Evolutionary conservation across 2,113 vertebrate genomes (phyloP), one percentile per base, ranked within the genome.

Genomic region (Cnemophilus loriae): DNA sequence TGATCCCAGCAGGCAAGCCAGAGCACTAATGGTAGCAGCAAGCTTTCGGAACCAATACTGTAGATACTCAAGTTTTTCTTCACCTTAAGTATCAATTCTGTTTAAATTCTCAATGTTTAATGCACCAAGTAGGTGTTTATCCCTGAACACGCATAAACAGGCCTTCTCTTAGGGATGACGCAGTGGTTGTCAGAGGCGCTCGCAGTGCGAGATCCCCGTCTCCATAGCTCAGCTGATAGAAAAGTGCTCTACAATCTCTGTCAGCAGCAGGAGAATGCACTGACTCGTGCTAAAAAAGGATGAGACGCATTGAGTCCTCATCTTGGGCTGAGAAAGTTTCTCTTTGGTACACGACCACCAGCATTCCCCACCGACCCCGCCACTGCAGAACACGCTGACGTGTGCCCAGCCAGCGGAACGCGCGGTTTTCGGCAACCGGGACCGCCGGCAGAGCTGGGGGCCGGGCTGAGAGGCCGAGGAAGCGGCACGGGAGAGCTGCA

Each of bases 291-390:
- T 19, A 11, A 47, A 55, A 63, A 76, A 2, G 35, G 67, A 33
- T 10, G 67, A 76, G 28, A 8, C 2, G 23, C 63, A 10, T 0
- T 0, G 39, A 41, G 32, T 1, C n/a, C 63, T 28, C 32, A 6
- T 15, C 49, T 2, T 0, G 24, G 3, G 26, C 56, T 2, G 56
- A 50, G 23, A 22, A 39, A 47, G 69, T 17, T 61, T 41, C 27
- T 26, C 50, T 11, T 1, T 2, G 35, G 26, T 3, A 3, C 64
- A 2, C 2, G 18, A 24, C 4, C n/a, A 2, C 30, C 4, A 6
- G 5, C 46, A 1, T 3, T 2, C 6, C 35, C 64, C 49, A 2
- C 44, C n/a, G n/a, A 0, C 64, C 64, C 44, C 30, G 10, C 7
- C 57, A 5, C 71, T 4, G 55, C 87, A 6, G 7, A 21, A 9